Evolutionary conservation across 2,797 vertebrate species (phyloP), one percentile per base, ranked within the genome.

Genomic region (Paguma larvata): DNA sequence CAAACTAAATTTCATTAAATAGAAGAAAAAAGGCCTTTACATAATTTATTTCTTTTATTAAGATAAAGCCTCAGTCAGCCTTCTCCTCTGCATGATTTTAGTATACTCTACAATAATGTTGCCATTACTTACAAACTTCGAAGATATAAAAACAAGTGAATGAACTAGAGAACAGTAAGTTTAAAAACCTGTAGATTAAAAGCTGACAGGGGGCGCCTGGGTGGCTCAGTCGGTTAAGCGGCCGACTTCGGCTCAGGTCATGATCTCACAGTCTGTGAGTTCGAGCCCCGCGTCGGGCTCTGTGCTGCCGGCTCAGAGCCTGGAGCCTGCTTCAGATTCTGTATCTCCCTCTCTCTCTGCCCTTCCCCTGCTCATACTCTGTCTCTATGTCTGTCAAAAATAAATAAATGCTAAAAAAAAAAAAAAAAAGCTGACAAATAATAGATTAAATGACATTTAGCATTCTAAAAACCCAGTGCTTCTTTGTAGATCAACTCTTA

Each of bases 71-170:
- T 67, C 23, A 77, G 85, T 62, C 19, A 72, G 91, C 41, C 12
- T 34, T 32, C 23, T 62, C 34, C 23, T 25, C 16, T 0, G 23
- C 0, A 91, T 12, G 77, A 91, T 79, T 82, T 93, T 12, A 48
- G 25, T 59, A 79, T 27, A 46, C 8, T 80, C 9, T 65, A 91
- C 21, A 75, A n/a, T 2, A 48, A 82, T 53, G 62, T 13, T 19
- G 73, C 51, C 27, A 85, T 75, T 77, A 70, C 44, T 87, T 68
- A 89, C 7, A 51, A 88, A 83, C 53, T 93, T 70, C 18, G 70
- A 96, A 95, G 87, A 44, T 48, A 63, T 70, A 51, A 95, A 97
- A 96, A 5, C 27, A 73, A 67, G 14, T 41, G 3, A 88, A 92
- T 48, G 41, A 92, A 95, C 0, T 88, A 0, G 15, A 72, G 2